Evolutionary conservation across 2,797 vertebrate genomes (phyloP).

Genomic region (Tenualosa thibaudeaui): DNA sequence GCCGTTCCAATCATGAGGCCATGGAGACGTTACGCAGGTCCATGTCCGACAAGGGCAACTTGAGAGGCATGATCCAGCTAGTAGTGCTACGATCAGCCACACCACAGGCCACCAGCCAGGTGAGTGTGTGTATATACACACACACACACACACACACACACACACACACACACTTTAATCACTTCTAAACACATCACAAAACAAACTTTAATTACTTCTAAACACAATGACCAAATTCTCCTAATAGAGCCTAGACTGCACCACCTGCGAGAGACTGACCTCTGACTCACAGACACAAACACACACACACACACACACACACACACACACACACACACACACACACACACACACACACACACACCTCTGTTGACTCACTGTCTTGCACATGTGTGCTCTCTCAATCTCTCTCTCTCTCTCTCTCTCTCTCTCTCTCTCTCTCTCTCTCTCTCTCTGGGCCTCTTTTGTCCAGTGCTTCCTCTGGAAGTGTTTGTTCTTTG

Average conservation of each 20-base stretch:
- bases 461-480: neutral
- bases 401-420: neutral
- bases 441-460: neutral
- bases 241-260: too few species aligned
- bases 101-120: neutral
- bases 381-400: neutral
- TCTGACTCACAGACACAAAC: neutral
- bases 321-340: slow-evolving; percentile 13
- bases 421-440: neutral
- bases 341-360: slow-evolving; percentile 1
- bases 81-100: slow-evolving; percentile 74
- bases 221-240: too few species aligned
- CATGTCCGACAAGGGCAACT: slow-evolving; percentile 96
- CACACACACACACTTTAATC: neutral
- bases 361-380: neutral
- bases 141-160: neutral
- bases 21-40: slow-evolving; percentile 96
- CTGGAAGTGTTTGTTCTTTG: neutral
- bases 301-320: slow-evolving; percentile 15
- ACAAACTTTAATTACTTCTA: neutral
- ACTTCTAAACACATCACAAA: too few species aligned
- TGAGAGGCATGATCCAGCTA: slow-evolving; percentile 90
- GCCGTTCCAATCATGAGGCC: slow-evolving; percentile 90
- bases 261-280: too few species aligned
- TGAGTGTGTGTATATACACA: neutral